These are phyloP conservation scores for Erpornis zantholeuca DNA, from an alignment of 2,113 vertebrate genomes.

Conservation along the genomic window DNA sequence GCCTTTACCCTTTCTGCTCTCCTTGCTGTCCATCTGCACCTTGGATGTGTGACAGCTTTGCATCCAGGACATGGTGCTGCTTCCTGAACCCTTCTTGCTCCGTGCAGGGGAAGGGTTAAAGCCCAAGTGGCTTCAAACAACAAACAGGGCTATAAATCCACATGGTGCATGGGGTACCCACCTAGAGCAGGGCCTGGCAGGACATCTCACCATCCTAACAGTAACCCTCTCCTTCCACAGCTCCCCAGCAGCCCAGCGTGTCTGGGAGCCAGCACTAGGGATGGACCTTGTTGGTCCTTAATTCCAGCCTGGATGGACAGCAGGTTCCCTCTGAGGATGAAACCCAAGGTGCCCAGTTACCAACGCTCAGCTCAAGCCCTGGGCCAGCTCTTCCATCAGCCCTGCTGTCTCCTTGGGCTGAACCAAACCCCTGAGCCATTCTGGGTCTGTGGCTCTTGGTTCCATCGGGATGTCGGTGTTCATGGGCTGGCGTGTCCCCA, in stretches of 20 bases:
- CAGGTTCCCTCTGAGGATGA: background rate
- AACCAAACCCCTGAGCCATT: background rate
- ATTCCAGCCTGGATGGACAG: background rate
- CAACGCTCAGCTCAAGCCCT: background rate
- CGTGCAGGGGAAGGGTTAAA: background rate
- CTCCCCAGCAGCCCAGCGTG: rapidly evolving
- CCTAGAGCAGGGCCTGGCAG: background rate
- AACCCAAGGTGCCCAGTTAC: background rate
- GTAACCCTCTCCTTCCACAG: background rate
- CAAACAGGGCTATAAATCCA: background rate
- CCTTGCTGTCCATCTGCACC: background rate
- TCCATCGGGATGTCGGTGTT: rapidly evolving
- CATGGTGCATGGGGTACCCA: rapidly evolving
- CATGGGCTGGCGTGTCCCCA: background rate
- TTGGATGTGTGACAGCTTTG: background rate
- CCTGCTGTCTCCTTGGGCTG: rapidly evolving
- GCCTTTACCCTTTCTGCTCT: background rate
- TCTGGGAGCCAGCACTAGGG: rapidly evolving
- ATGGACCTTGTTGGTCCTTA: background rate
- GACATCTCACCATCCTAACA: rapidly evolving
- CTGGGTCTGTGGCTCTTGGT: rapidly evolving
- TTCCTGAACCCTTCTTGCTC: background rate
- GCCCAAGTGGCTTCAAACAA: background rate
- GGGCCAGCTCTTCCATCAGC: background rate
- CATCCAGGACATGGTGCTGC: rapidly evolving